Evolutionary conservation across 2,113 vertebrate species (phyloP).

Genomic region (Calidris pygmaea): DNA sequence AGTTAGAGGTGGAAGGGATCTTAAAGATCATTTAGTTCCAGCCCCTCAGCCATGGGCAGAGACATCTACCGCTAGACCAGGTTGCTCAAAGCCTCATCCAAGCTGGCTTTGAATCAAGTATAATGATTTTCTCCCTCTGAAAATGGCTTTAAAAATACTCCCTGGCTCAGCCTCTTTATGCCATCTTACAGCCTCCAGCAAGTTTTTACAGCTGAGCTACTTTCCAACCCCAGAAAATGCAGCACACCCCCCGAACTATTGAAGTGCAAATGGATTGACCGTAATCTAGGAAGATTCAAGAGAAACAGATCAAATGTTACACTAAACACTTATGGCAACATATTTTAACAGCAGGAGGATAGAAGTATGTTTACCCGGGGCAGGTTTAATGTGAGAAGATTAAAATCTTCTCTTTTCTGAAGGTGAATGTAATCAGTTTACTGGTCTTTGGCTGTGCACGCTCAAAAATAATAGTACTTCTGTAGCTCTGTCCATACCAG

Average conservation of each 20-base stretch:
- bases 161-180: neutral
- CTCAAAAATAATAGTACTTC: neutral
- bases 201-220: conserved; percentile 27
- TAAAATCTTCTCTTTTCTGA: conserved; percentile 8
- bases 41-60: neutral
- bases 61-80: neutral
- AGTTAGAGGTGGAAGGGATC: neutral
- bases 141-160: neutral
- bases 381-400: neutral
- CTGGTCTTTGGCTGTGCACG: neutral
- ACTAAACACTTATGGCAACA: neutral
- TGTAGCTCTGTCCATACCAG: neutral
- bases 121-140: neutral
- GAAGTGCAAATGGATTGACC: conserved; percentile 38
- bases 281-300: conserved; percentile 12
- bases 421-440: neutral
- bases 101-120: neutral
- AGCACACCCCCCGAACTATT: neutral
- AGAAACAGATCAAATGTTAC: conserved; percentile 38
- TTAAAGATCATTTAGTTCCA: neutral
- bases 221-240: neutral
- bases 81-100: neutral
- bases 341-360: conserved; percentile 16
- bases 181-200: conserved; percentile 10
- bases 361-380: neutral